A percentile compares a stretch with the other conserved stretches of the same genome.
Conservation (phyloP, 2,888 invertebrate species). For the Sisyra terminalis region DNA sequence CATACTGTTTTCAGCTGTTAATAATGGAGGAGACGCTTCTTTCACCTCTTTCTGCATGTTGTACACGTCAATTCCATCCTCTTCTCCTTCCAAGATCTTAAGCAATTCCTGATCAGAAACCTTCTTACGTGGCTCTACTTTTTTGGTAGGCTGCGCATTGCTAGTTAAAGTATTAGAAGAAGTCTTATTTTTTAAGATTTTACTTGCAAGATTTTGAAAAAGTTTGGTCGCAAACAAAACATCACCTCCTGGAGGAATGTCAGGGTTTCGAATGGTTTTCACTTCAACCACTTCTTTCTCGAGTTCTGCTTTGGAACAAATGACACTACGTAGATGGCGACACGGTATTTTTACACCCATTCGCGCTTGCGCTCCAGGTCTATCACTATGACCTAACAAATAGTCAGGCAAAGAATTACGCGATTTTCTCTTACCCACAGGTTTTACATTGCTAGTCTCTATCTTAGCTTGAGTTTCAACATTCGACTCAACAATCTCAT, state of each 20-base stretch:
- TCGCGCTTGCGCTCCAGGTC: neutral
- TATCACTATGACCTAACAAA: neutral
- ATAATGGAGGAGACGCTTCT: constrained; percentile 5
- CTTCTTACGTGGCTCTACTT: constrained; percentile 15
- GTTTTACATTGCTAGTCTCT: neutral
- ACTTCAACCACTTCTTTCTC: constrained; percentile 34
- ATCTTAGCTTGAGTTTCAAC: neutral
- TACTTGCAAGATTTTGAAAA: constrained; percentile 31
- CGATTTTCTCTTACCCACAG: neutral
- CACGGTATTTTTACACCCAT: neutral
- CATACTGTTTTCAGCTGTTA: neutral
- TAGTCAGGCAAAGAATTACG: neutral
- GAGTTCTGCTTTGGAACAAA: constrained; percentile 35
- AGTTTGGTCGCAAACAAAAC: constrained; percentile 34
- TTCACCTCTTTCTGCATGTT: constrained; percentile 17
- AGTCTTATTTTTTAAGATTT: constrained; percentile 16
- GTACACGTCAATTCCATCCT: constrained; percentile 27
- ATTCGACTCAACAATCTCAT: constrained; percentile 1
- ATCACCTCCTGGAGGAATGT: constrained; percentile 24
- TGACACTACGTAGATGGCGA: constrained; percentile 17
- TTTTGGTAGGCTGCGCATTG: constrained; percentile 4
- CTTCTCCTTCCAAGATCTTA: constrained; percentile 38
- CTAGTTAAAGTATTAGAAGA: constrained; percentile 3
- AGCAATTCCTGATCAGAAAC: constrained; percentile 33
- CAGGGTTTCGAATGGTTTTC: constrained; percentile 25